A percentile compares a stretch with the other conserved stretches of the same genome.
Conservation (phyloP, 1,140 invertebrate species). For the Papilio glaucus region DNA sequence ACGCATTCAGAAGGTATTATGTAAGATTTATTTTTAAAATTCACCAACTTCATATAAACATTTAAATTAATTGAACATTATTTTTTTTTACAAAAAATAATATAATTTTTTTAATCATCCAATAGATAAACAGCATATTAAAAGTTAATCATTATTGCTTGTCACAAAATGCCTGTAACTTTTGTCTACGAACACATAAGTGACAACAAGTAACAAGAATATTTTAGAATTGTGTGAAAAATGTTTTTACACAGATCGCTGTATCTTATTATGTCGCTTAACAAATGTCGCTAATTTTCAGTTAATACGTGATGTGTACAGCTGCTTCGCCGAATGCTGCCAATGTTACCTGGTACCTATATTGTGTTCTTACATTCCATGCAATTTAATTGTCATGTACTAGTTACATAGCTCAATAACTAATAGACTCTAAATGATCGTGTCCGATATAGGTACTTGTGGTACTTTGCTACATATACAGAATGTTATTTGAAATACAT, state of each 20-base stretch:
- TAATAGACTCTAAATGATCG: conserved; percentile 1
- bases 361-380: conserved; percentile 3
- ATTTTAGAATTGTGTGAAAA: not conserved
- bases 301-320: not conserved
- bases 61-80: no score
- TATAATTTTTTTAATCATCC: no score
- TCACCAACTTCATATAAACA: no score
- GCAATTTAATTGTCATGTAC: conserved; percentile 8
- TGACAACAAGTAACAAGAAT: no score
- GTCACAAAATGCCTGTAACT: no score
- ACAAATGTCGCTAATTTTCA: conserved; percentile 22
- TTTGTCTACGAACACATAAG: no score
- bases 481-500: conserved; percentile 10
- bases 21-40: no score
- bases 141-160: no score
- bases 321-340: not conserved
- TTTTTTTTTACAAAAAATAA: no score
- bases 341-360: not conserved
- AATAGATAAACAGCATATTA: no score
- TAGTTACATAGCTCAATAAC: conserved; percentile 6
- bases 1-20: no score
- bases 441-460: not conserved
- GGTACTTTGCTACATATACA: not conserved
- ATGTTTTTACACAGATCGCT: not conserved
- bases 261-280: not conserved